Conservation (phyloP, 2,888 invertebrate genomes). For the Morinoia aosen region DNA sequence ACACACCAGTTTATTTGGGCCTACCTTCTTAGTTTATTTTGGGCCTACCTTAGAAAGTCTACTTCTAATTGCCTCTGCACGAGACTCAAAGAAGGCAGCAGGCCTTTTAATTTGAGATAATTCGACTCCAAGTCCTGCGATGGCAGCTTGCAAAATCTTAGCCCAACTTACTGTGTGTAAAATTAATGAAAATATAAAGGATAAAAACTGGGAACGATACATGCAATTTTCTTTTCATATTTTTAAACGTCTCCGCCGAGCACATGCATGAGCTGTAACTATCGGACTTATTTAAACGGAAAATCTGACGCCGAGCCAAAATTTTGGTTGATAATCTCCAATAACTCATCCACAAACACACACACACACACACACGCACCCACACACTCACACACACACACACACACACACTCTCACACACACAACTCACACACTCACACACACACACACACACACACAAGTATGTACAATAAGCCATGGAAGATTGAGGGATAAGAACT, state of each 20-base stretch:
- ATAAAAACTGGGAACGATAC: background rate
- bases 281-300: no score
- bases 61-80: background rate
- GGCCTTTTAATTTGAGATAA: background rate
- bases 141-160: background rate
- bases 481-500: no score
- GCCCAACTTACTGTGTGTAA: background rate
- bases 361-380: no score
- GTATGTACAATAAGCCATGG: no score
- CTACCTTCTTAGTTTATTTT: background rate
- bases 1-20: background rate
- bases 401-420: no score
- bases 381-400: no score
- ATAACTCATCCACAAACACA: no score
- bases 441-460: no score
- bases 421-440: no score
- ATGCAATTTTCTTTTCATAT: background rate
- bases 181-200: background rate
- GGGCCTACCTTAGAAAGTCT: background rate
- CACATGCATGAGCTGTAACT: background rate
- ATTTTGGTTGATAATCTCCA: no score
- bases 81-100: background rate
- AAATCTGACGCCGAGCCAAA: no score
- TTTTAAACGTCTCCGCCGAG: background rate
- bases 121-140: background rate